Evolutionary conservation across 2,888 invertebrate genomes (phyloP).

Genomic region (Agonopterix arenella): DNA sequence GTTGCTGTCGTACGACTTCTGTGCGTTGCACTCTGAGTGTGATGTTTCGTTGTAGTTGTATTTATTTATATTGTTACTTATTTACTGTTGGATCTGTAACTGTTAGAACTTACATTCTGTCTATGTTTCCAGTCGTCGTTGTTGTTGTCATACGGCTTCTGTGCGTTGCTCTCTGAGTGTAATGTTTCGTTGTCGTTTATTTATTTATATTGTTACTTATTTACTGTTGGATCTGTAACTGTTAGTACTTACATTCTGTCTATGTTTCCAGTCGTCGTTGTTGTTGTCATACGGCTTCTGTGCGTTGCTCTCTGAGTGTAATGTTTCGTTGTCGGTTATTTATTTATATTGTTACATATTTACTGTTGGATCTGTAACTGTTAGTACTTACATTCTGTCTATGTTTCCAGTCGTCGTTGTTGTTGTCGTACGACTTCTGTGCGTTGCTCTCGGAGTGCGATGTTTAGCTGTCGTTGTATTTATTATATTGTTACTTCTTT

Average conservation of each 20-base stretch:
- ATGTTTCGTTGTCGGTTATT: constrained; percentile 56
- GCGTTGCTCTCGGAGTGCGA: constrained; percentile 52
- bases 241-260: no score
- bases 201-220: constrained; percentile 7
- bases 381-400: constrained; percentile 44
- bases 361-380: no score
- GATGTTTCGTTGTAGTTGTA: constrained; percentile 58
- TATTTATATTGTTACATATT: constrained; percentile 7
- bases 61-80: constrained; percentile 44
- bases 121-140: constrained; percentile 35
- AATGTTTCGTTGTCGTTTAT: no score
- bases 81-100: no score
- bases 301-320: constrained; percentile 45
- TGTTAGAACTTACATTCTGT: no score
- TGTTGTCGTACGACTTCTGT: constrained; percentile 10
- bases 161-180: constrained; percentile 44
- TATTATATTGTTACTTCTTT: constrained; percentile 41
- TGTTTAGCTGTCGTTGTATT: constrained; percentile 54
- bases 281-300: constrained; percentile 51
- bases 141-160: constrained; percentile 50
- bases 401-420: background rate
- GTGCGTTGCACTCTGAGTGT: constrained; percentile 47
- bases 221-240: no score
- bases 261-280: constrained; percentile 35
- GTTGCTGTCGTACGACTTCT: background rate